Base-by-base conservation (phyloP, 1,140 invertebrate genomes). In the Lasaia peninsularis region DNA sequence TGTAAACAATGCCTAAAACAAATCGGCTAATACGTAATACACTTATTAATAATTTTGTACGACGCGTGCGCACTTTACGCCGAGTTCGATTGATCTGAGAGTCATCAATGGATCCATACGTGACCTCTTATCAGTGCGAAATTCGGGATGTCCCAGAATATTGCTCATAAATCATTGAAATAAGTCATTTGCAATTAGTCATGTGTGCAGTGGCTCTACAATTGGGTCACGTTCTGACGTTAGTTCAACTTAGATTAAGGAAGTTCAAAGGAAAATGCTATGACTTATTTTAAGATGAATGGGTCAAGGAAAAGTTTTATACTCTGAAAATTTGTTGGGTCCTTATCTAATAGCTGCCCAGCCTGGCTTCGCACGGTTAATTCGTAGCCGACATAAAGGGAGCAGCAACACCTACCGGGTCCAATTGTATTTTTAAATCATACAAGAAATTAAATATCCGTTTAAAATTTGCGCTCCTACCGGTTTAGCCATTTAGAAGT, bases 51-150 rank as follows among this genome's bases (percentile, higher is more conserved):
- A 67, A 58, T 66, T 68, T 61, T 60, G 53, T 65, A 44, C 34
- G 37, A 56, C 77, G 75, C 82, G 85, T 86, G 82, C 80, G 80
- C 68, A 63, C 69, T 18, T 69, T 56, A 4, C 55, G 56, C 62
- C 63, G 70, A 62, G 55, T 64, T 69, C 55, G 52, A 58, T 69
- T 65, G 69, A 71, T 85, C 71, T 86, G 81, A 35, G 62, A 49
- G 40, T 10, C 21, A 12, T 35, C 10, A 34, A 20, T 14, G 53
- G 35, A 24, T 28, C 53, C 28, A 18, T 61, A 73, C 63, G 65
- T 78, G 77, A 82, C 78, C 81, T 80, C 80, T 85, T 87, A 87
- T 85, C 84, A 79, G 56, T 52, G 37, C 20, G 34, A 57, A 59
- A 51, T 48, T 62, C 54, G 63, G 61, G 52, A 66, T 73, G 58